Base-by-base conservation (phyloP, 1,140 invertebrate genomes). In the Phymorhynchus buccinoides region DNA sequence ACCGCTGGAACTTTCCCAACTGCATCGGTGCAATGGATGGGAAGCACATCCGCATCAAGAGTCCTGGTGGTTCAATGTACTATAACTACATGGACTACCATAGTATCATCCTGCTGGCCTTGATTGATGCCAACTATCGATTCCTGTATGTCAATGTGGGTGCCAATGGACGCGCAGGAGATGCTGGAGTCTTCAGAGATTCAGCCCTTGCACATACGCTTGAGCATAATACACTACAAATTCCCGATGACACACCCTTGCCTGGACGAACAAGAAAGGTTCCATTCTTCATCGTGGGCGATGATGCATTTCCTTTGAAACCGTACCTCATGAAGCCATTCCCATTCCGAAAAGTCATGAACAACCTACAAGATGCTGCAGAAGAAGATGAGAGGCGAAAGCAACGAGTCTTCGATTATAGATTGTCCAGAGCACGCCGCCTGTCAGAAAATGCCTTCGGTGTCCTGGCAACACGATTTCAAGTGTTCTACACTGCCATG, bases 11-110 rank as follows among this genome's bases (percentile, higher is more conserved):
- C 80, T 92, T 93, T 85, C 91, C 92, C 6, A 89, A 92, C 83
- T 93, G 92, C 88, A 35, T 88, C 6, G 93, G 92, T 32, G 90
- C 91, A 14, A 78, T 94, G 12, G 94, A 94, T 90, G 93, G 93
- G 7, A 94, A 93, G 85, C 93, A 93, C 87, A 71, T 94, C 14
- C 32, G 52, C 32, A 92, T 94, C 35, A 82, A 91, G 83, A 84
- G 87, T 52, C 92, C 92, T 62, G 85, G 79, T 79, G 90, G 90
- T n/a, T 90, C 89, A 66, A 71, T 86, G 39, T 92, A 90, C 82
- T 91, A 86, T 77, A 93, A 93, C 84, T 93, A 93, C 84, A 91
- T 93, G 84, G 85, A 85, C 85, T 82, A 81, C 68, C 90, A 88
- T 82, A 92, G 89, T 39, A 90, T 92, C 71, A 88, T 92, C 41